Percentiles rank a stretch among this genome's conserved stretches.
phyloP scores from a whole-genome alignment of 1,140 invertebrate species.

The Drosophila kepulauana region DNA sequence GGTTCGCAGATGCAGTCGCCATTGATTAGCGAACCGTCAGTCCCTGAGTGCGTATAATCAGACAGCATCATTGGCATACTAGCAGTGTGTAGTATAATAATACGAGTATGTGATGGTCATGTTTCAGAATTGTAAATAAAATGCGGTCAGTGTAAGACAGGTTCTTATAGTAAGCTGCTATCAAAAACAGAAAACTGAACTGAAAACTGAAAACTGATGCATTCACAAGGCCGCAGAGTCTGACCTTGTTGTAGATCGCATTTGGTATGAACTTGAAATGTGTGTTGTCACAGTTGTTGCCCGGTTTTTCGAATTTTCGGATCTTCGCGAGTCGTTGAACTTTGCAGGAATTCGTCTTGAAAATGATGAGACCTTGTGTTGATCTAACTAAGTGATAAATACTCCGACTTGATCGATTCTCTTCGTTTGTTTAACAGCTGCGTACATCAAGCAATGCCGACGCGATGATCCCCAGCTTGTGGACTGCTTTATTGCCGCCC shows the following conservation, averaged over 20 bases:
- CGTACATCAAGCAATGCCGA: slow-evolving; percentile 90
- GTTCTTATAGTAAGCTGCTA: slow-evolving; percentile 32
- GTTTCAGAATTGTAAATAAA: slow-evolving; percentile 24
- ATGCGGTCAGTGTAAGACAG: slow-evolving; percentile 24
- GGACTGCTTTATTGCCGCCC: slow-evolving; percentile 87
- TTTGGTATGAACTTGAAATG: slow-evolving; percentile 39
- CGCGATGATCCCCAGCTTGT: slow-evolving; percentile 88
- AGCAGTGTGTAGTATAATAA: slow-evolving; percentile 3
- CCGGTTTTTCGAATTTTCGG: slow-evolving; percentile 14
- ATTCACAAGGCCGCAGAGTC: slow-evolving; percentile 18
- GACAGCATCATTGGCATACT: not conserved
- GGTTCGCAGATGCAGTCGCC: slow-evolving; percentile 41
- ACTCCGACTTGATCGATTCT: slow-evolving; percentile 23
- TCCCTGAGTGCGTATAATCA: slow-evolving; percentile 1
- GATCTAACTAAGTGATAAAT: slow-evolving; percentile 30
- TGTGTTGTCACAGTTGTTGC: slow-evolving; percentile 6
- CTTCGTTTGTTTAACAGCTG: slow-evolving; percentile 86
- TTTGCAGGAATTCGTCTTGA: slow-evolving; percentile 55
- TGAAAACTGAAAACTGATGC: not conserved
- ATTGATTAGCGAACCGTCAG: slow-evolving; percentile 26
- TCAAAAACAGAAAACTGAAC: not conserved
- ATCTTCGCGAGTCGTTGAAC: slow-evolving; percentile 62
- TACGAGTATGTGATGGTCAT: slow-evolving; percentile 27
- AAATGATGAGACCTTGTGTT: slow-evolving; percentile 26
- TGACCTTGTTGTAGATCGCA: slow-evolving; percentile 43